phyloP scores from a whole-genome alignment of 2,113 vertebrate genomes.

The Shinisaurus crocodilurus region DNA sequence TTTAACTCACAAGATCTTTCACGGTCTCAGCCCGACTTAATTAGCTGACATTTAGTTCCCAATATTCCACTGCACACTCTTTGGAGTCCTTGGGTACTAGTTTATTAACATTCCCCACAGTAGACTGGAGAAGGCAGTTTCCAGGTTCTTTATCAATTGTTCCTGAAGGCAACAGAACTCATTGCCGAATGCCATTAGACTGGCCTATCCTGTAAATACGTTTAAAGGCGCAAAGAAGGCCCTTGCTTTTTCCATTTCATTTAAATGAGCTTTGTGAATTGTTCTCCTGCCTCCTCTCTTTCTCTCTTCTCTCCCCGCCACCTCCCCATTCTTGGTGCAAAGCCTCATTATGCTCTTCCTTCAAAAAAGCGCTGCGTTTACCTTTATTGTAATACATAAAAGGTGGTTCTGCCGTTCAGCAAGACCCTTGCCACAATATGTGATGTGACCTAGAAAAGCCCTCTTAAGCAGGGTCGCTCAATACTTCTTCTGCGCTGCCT shows the following conservation, averaged over 20 bases:
- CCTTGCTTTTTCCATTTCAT: constrained; percentile 42
- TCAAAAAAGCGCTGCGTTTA: constrained; percentile 51
- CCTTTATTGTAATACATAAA: constrained; percentile 48
- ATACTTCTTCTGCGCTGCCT: not conserved
- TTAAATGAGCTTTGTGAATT: constrained; percentile 73
- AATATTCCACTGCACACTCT: constrained; percentile 26
- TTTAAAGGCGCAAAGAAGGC: constrained; percentile 54
- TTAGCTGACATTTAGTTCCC: constrained; percentile 64
- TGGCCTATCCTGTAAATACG: constrained; percentile 43
- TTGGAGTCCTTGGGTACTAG: constrained; percentile 47
- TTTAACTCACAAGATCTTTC: constrained; percentile 59
- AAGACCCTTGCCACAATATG: constrained; percentile 4
- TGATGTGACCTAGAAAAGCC: accelerated
- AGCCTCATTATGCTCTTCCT: constrained; percentile 49
- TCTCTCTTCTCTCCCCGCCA: not conserved
- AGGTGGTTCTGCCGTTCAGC: constrained; percentile 64
- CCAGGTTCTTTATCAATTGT: constrained; percentile 59
- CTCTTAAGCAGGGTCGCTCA: accelerated
- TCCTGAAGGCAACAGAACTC: constrained; percentile 58
- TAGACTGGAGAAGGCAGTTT: constrained; percentile 58
- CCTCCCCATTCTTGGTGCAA: not conserved
- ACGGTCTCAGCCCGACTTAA: constrained; percentile 61
- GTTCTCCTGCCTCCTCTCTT: no score
- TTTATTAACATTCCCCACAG: constrained; percentile 65
- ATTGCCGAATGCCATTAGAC: constrained; percentile 58